These are phyloP conservation scores for Papilio polyxenes DNA, from an alignment of 1,140 invertebrate species.

Conservation along the genomic window DNA sequence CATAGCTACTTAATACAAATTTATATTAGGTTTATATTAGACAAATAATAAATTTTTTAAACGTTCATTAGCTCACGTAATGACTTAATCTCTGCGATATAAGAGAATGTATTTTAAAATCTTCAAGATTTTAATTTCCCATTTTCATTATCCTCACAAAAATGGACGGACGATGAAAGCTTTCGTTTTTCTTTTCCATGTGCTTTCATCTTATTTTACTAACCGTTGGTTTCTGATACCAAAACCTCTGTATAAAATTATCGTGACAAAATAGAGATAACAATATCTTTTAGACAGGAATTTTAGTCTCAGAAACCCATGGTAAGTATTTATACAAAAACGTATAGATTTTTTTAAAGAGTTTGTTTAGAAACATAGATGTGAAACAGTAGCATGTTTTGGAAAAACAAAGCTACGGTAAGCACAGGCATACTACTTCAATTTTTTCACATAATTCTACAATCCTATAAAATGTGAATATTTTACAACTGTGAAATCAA, in stretches of 20 bases:
- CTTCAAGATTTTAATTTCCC: not conserved
- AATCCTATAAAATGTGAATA: not conserved
- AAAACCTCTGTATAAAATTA: too few relatives aligned
- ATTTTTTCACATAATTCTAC: too few relatives aligned
- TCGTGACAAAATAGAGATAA: too few relatives aligned
- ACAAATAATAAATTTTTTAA: not conserved
- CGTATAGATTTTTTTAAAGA: too few relatives aligned
- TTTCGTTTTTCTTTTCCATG: not conserved
- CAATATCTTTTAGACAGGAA: too few relatives aligned
- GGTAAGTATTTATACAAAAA: too few relatives aligned
- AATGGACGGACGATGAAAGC: not conserved
- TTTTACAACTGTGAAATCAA: not conserved
- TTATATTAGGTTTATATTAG: not conserved
- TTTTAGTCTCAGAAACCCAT: too few relatives aligned
- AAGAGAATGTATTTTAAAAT: not conserved
- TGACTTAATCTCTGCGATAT: not conserved
- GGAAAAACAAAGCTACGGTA: too few relatives aligned
- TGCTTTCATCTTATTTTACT: not conserved
- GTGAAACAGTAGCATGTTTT: too few relatives aligned
- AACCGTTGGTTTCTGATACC: not conserved
- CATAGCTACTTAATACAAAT: not conserved
- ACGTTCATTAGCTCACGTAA: slow-evolving; percentile 2
- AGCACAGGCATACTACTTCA: too few relatives aligned
- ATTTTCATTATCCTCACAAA: not conserved
- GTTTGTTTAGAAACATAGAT: too few relatives aligned